A percentile compares a stretch with the other conserved stretches of the same genome.
Conservation (phyloP, 2,888 invertebrate species). For the Strigamia maritima region DNA sequence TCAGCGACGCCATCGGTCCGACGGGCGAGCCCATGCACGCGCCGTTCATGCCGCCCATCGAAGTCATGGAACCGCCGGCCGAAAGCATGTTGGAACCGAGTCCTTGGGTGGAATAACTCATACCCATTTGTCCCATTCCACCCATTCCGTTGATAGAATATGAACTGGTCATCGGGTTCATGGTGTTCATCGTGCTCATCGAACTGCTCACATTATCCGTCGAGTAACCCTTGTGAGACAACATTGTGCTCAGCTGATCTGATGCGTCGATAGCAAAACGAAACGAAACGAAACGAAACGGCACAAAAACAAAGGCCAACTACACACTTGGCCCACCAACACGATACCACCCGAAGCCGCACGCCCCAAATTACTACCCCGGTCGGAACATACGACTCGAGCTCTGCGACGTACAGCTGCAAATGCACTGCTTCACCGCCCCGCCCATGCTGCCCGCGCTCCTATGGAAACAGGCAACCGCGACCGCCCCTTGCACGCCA, state of each 20-base stretch:
- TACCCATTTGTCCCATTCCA: slow-evolving; percentile 38
- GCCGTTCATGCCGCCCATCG: slow-evolving; percentile 50
- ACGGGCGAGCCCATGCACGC: slow-evolving; percentile 40
- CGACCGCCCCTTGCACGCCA: no score
- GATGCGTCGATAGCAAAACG: no score
- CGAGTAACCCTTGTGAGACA: slow-evolving; percentile 37
- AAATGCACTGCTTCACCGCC: no score
- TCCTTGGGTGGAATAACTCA: slow-evolving; percentile 47
- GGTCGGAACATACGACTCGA: no score
- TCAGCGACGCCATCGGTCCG: slow-evolving; percentile 37
- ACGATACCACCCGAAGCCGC: no score
- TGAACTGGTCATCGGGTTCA: slow-evolving; percentile 39
- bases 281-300: no score
- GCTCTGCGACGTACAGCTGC: no score
- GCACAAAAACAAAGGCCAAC: no score
- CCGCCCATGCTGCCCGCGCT: no score
- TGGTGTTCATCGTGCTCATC: slow-evolving; percentile 39
- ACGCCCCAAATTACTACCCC: no score
- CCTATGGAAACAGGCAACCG: no score
- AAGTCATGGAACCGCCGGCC: slow-evolving; percentile 63
- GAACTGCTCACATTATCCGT: slow-evolving; percentile 37
- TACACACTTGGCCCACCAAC: no score
- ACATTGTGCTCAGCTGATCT: background rate
- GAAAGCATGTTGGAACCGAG: slow-evolving; percentile 64
- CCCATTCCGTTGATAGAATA: slow-evolving; percentile 39